Base-by-base conservation (phyloP, 2,113 vertebrate species). In the Perca schrenkii region DNA sequence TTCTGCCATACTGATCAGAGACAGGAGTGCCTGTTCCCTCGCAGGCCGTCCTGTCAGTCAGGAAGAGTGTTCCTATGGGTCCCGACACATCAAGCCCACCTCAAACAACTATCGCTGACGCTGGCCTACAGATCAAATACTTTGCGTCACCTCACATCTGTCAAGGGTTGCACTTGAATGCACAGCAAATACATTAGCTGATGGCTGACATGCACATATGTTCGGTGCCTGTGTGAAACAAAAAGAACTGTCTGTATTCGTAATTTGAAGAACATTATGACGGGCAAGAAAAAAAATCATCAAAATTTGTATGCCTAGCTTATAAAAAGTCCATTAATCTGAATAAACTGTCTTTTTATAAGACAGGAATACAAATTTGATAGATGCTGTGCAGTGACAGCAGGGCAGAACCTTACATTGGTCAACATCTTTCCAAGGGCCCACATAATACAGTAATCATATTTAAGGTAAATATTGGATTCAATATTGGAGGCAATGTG, bases 21-120 rank as follows among this genome's bases (percentile, higher is more conserved):
- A 40, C 8, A 54, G 50, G 34, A 40, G 34, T 3, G 19, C 31
- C 52, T 57, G 68, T 25, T 66, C 40, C 31, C 6, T 67, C 54
- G 13, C 28, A 68, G 46, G 50, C 19, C 8, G 53, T 69, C 22
- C 63, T 60, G 61, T 58, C 60, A 65, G 43, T 49, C 56, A 60
- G 14, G 54, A 13, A 43, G 65, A 15, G 31, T 53, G 31, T 57
- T 62, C 62, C 69, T 46, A 15, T 12, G 31, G 47, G 36, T 54
- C 57, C 57, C 31, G 46, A 52, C 65, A 68, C 64, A 78, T 78
- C 43, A 25, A 40, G 4, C 46, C 54, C 75, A 61, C 54, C 65
- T 78, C 65, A 69, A 69, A 78, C 28, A 69, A 22, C 10, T 8
- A 8, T 1, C 2, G 50, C 61, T 54, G 76, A 69, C 31, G 1